These are phyloP conservation scores for Karalla daura DNA, from an alignment of 2,797 vertebrate species.

Conservation along the genomic window DNA sequence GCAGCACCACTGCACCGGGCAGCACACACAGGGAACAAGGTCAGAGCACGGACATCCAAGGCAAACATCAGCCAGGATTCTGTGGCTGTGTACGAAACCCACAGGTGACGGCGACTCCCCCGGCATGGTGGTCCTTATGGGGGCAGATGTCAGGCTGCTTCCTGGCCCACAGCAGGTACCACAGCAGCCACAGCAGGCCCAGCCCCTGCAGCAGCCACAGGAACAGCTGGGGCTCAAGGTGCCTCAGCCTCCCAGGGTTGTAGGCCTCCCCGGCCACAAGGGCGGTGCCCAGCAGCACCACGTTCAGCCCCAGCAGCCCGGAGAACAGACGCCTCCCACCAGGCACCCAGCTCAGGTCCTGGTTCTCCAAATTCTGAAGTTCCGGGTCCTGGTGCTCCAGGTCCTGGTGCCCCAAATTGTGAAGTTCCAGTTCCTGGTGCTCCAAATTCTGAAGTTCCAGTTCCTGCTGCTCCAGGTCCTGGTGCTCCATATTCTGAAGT, in stretches of 20 bases:
- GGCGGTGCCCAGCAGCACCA: slow-evolving; percentile 89
- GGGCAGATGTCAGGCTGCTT: slow-evolving; percentile 72
- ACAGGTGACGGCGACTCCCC: slow-evolving; percentile 85
- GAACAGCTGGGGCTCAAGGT: slow-evolving; percentile 83
- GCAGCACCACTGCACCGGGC: slow-evolving; percentile 81
- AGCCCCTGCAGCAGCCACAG: slow-evolving; percentile 84
- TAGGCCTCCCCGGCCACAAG: slow-evolving; percentile 86
- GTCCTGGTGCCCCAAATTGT: slow-evolving; percentile 38
- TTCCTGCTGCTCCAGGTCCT: slow-evolving; percentile 48
- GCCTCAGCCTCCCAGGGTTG: slow-evolving; percentile 78
- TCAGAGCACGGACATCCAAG: not conserved
- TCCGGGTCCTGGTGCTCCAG: slow-evolving; percentile 56
- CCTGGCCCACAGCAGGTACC: slow-evolving; percentile 82
- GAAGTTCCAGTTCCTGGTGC: slow-evolving; percentile 48
- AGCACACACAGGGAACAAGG: not conserved
- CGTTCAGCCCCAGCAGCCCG: slow-evolving; percentile 89
- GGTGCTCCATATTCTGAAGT: slow-evolving; percentile 25
- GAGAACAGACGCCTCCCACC: slow-evolving; percentile 87
- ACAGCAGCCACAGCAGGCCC: slow-evolving; percentile 86
- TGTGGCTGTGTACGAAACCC: not conserved
- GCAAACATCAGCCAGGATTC: too few species aligned
- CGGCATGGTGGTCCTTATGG: slow-evolving; percentile 87
- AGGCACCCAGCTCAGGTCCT: slow-evolving; percentile 74
- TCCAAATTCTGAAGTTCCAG: slow-evolving; percentile 45
- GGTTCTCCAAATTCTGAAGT: slow-evolving; percentile 26